Evolutionary conservation across 1,140 invertebrate genomes (phyloP).

Genomic region (Brachionus plicatilis): DNA sequence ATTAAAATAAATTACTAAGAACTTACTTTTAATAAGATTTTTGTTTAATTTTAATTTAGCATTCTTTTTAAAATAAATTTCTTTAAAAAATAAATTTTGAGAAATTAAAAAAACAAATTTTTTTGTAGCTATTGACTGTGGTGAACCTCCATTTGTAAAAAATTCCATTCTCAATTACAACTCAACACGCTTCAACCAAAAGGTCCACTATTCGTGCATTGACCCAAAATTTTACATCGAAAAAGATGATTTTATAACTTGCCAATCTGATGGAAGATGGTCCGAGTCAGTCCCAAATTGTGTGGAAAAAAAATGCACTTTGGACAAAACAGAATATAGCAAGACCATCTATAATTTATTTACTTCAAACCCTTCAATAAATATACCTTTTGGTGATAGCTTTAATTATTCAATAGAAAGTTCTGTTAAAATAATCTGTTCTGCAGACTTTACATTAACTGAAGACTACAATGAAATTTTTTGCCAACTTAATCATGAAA

Average conservation of each 20-base stretch:
- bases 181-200: neutral
- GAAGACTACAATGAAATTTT: neutral
- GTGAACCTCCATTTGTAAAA: conserved; percentile 17
- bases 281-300: neutral
- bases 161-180: conserved; percentile 1
- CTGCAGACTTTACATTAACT: neutral
- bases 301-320: conserved; percentile 10
- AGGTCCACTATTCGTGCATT: neutral
- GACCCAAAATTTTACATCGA: neutral
- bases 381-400: neutral
- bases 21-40: too few species aligned
- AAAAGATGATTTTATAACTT: neutral
- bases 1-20: too few species aligned
- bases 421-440: neutral
- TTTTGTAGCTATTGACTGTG: conserved; percentile 17
- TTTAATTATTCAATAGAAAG: conserved; percentile 9
- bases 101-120: neutral
- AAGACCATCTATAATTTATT: neutral
- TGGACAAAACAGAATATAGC: neutral
- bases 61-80: neutral
- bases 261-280: neutral
- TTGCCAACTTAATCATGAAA: neutral
- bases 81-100: neutral
- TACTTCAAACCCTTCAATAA: neutral
- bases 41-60: too few species aligned